These are phyloP conservation scores for Horisme vitalbata DNA, from an alignment of 2,888 invertebrate species.

Conservation along the genomic window DNA sequence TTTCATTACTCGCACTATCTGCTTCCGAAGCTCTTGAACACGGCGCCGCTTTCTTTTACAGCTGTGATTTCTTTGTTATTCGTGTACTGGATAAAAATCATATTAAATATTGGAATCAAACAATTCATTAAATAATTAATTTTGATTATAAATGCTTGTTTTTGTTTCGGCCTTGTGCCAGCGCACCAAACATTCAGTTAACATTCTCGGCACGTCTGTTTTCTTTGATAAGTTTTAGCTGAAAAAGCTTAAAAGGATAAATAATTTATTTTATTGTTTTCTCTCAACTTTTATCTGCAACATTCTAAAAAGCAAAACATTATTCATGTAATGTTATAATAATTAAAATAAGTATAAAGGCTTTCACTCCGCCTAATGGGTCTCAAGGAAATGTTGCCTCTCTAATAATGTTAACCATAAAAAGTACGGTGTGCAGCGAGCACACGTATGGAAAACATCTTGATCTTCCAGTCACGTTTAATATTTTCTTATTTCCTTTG, in stretches of 20 bases:
- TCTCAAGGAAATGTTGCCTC: slow-evolving; percentile 18
- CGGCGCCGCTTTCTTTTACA: slow-evolving; percentile 24
- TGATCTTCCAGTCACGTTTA: slow-evolving; percentile 76
- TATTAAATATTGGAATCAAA: no score
- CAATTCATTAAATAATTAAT: no score
- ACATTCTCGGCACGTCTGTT: no score
- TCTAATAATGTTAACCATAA: slow-evolving; percentile 25
- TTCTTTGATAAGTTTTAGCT: no score
- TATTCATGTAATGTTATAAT: neutral
- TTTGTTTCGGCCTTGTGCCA: no score
- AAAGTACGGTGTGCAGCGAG: slow-evolving; percentile 51
- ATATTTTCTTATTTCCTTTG: slow-evolving; percentile 81
- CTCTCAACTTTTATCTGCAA: no score
- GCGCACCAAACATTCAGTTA: no score
- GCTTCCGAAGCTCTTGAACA: slow-evolving; percentile 43
- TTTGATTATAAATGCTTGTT: no score
- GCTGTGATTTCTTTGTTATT: slow-evolving; percentile 28
- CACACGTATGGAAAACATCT: slow-evolving; percentile 65
- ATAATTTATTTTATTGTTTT: no score
- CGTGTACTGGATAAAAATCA: neutral
- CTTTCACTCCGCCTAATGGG: slow-evolving; percentile 15
- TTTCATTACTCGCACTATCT: slow-evolving; percentile 72
- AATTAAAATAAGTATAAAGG: slow-evolving; percentile 2
- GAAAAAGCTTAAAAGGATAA: no score
- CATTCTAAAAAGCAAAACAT: no score